Conservation (phyloP, 2,888 invertebrate species). For the Linnaemya vulpina region DNA sequence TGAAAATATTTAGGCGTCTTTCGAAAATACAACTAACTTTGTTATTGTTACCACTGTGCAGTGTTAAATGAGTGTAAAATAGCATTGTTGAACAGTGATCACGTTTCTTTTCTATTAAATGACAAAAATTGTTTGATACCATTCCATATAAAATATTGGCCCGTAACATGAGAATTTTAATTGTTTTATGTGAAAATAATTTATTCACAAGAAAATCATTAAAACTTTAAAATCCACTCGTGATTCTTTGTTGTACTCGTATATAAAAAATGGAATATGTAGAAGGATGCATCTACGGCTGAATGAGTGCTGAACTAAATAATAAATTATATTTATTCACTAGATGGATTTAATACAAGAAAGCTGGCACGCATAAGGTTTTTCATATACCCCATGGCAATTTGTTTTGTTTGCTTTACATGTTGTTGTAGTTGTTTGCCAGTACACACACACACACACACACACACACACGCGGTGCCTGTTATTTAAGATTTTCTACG, state of each 20-base stretch:
- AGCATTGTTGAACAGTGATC: neutral
- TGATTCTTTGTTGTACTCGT: conserved; percentile 24
- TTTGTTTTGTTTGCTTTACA: conserved; percentile 41
- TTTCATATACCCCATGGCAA: conserved; percentile 49
- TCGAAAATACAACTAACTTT: neutral
- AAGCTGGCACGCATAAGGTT: neutral
- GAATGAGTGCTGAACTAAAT: conserved; percentile 51
- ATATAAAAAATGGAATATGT: conserved; percentile 6
- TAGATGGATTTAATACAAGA: conserved; percentile 55
- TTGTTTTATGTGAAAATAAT: conserved; percentile 26
- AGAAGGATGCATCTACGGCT: conserved; percentile 35
- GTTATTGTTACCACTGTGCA: neutral
- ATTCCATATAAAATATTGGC: neutral
- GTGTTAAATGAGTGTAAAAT: neutral
- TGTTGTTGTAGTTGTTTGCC: conserved; percentile 13
- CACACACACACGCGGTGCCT: conserved; percentile 29
- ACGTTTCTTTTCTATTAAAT: conserved; percentile 32
- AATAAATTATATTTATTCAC: conserved; percentile 68
- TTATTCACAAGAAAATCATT: conserved; percentile 38
- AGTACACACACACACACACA: conserved; percentile 26
- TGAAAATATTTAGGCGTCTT: too few species aligned
- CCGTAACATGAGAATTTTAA: conserved; percentile 52
- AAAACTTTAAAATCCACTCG: conserved; percentile 40
- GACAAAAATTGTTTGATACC: conserved; percentile 31
- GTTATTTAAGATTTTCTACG: conserved; percentile 50